Base-by-base conservation (phyloP, 2,797 vertebrate genomes). In the Tadarida brasiliensis region DNA sequence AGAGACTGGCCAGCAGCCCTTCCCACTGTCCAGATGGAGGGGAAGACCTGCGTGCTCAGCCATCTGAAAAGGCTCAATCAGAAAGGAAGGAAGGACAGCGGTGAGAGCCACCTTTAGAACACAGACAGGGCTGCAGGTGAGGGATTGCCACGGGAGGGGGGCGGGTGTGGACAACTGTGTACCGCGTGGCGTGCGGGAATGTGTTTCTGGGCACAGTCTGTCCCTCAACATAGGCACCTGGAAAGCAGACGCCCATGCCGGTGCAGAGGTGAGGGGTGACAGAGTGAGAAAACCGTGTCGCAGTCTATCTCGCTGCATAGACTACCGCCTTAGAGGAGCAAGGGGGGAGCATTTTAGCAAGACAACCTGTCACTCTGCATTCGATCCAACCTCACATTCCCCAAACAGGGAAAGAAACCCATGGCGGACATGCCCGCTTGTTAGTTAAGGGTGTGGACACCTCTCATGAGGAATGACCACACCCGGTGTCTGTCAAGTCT, bases 111-210 rank as follows among this genome's bases (percentile, higher is more conserved):
- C 24, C 10, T 22, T 77, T 68, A 49, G 70, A 87, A 51, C 33
- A 91, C 19, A 63, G 10, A 54, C 10, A 24, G 3, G 4, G 49
- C 59, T 11, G 3, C 14, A 12, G 30, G 51, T 20, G 35, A 65
- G 17, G 8, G 10, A 4, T 22, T 6, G 28, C 12, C 3, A 4
- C 1, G 11, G 22, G 26, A 61, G 15, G 51, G 11, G 61, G 33
- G 20, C 3, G 8, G 68, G 28, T 35, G 26, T 35, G 30, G 44
- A 22, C 24, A 54, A 33, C 10, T 5, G 35, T 0, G 0, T 12
- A 30, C 22, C 33, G 14, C 22, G 33, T 0, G 7, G 65, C 33
- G 56, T 3, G 16, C 2, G 5, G 10, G 47, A 44, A 5, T 30
- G 7, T 19, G 4, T 65, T 70, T 22, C 3, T 7, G 33, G 49